Evolutionary conservation across 2,888 invertebrate genomes (phyloP).

Genomic region (Timema podura): DNA sequence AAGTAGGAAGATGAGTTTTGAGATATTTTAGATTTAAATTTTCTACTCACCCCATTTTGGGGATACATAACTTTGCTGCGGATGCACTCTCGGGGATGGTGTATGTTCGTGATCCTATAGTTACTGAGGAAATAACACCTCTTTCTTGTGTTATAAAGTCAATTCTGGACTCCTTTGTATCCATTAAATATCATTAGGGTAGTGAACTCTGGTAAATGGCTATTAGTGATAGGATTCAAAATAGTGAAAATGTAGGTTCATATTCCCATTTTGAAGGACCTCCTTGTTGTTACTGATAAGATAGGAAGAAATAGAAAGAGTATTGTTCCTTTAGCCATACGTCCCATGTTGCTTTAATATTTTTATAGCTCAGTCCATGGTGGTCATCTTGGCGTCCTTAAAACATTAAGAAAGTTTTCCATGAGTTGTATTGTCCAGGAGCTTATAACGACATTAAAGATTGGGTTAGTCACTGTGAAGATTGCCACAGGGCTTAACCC

Average conservation of each 20-base stretch:
- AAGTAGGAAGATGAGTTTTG: not conserved
- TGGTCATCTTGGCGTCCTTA: not conserved
- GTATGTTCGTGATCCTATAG: not conserved
- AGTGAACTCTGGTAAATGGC: no score
- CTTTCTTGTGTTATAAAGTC: no score
- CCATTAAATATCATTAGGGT: no score
- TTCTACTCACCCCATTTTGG: not conserved
- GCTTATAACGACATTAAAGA: no score
- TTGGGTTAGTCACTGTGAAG: no score
- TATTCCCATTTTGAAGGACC: not conserved
- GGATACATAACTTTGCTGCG: not conserved
- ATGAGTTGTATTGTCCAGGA: no score
- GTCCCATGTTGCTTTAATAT: not conserved
- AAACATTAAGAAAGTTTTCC: no score
- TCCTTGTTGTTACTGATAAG: not conserved
- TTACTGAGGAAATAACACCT: no score
- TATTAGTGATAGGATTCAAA: no score
- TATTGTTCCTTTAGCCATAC: not conserved
- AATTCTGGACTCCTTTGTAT: no score
- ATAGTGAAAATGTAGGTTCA: not conserved
- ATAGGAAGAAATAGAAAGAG: not conserved
- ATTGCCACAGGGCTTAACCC: no score
- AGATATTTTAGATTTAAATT: not conserved
- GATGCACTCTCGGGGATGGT: not conserved
- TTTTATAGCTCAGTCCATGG: not conserved